Conservation (phyloP, 2,113 vertebrate genomes). For the Notiomystis cincta region DNA sequence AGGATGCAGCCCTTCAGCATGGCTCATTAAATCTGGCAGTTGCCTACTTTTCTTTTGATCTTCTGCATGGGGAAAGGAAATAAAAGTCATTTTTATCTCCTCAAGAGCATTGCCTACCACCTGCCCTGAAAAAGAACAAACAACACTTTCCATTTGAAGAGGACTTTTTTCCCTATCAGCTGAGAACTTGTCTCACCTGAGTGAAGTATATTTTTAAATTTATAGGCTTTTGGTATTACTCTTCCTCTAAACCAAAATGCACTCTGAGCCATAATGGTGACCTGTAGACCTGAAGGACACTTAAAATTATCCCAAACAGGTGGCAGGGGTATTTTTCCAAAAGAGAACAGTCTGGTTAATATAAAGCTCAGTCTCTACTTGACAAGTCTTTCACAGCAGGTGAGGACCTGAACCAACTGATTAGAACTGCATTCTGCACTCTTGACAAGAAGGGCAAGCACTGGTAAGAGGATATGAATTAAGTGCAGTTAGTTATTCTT, state of each 20-base stretch:
- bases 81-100: slow-evolving; percentile 45
- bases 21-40: slow-evolving; percentile 17
- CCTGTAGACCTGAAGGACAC: neutral
- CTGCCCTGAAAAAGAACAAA: slow-evolving; percentile 1
- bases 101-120: neutral
- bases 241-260: neutral
- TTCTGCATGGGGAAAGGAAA: neutral
- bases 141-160: neutral
- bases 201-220: neutral
- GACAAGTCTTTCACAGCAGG: neutral
- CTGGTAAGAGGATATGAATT: neutral
- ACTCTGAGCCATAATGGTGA: neutral
- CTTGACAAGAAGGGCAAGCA: neutral
- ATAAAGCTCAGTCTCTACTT: neutral
- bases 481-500: neutral
- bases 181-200: neutral
- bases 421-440: neutral
- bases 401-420: neutral
- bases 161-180: neutral
- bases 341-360: neutral
- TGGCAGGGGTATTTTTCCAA: neutral
- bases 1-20: neutral
- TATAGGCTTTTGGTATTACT: neutral
- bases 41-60: slow-evolving; percentile 31
- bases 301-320: neutral